Percentiles rank a stretch among this genome's conserved stretches.
Conservation (phyloP, 2,113 vertebrate genomes). For the Heterotilapia buettikoferi region DNA sequence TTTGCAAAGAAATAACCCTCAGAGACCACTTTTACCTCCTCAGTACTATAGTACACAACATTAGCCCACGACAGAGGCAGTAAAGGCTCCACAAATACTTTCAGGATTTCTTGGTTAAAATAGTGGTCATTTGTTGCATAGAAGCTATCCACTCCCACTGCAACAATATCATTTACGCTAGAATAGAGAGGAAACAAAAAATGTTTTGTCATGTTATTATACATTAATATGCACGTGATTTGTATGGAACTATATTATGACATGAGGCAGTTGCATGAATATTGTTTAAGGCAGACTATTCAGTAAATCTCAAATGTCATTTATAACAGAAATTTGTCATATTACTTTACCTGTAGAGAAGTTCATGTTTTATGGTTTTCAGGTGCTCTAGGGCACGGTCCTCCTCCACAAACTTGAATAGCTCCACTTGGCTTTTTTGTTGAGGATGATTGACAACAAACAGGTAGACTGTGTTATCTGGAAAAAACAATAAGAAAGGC, state of each 20-base stretch:
- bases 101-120: conserved; percentile 57
- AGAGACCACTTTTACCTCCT: conserved; percentile 82
- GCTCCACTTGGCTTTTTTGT: conserved; percentile 78
- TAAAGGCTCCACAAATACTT: conserved; percentile 58
- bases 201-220: neutral
- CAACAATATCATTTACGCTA: conserved; percentile 89
- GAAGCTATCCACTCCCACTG: conserved; percentile 83
- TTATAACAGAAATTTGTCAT: neutral
- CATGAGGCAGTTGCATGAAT: neutral
- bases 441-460: conserved; percentile 90
- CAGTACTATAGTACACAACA: conserved; percentile 86
- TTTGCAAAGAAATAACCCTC: conserved; percentile 78
- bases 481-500: neutral
- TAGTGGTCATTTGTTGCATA: conserved; percentile 93
- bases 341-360: conserved; percentile 76
- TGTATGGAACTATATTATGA: neutral
- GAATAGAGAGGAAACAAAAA: neutral
- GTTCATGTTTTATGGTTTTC: conserved; percentile 83
- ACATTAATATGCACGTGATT: neutral
- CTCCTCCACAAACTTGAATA: conserved; percentile 83
- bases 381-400: conserved; percentile 77
- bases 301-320: neutral
- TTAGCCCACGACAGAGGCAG: conserved; percentile 75
- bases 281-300: neutral
- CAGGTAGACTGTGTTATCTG: conserved; percentile 81